These are phyloP conservation scores for Coreoperca whiteheadi DNA, from an alignment of 2,113 vertebrate species.

Conservation along the genomic window DNA sequence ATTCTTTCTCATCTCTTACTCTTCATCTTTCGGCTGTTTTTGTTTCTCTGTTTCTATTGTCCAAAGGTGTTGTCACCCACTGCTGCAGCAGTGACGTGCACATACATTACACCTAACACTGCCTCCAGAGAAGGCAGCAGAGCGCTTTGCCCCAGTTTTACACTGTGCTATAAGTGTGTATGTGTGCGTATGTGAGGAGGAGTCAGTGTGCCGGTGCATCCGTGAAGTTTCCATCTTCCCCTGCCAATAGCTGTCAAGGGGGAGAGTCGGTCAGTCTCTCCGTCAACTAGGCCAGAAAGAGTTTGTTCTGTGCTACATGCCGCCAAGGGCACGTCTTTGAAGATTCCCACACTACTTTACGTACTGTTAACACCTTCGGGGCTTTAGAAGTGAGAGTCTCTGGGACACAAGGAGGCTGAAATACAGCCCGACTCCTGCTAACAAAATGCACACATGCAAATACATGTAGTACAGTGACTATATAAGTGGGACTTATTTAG, in stretches of 20 bases:
- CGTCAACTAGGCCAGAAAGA: constrained; percentile 53
- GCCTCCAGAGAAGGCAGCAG: constrained; percentile 19
- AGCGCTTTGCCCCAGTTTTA: constrained; percentile 12
- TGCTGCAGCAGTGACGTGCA: constrained; percentile 16
- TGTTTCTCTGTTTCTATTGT: not conserved
- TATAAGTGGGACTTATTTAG: too few species aligned
- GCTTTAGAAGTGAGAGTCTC: constrained; percentile 10
- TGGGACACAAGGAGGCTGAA: not conserved
- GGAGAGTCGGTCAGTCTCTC: constrained; percentile 69
- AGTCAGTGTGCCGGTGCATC: not conserved
- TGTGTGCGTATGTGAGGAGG: not conserved
- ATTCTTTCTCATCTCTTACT: constrained; percentile 1
- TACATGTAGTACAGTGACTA: not conserved
- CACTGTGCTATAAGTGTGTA: not conserved
- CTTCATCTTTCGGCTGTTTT: not conserved
- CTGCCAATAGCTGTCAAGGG: constrained; percentile 39
- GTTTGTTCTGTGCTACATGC: constrained; percentile 13
- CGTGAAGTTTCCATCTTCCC: constrained; percentile 24
- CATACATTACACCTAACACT: not conserved
- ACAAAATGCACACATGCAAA: not conserved
- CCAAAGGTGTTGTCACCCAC: constrained; percentile 34
- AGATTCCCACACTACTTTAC: constrained; percentile 20
- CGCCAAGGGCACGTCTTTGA: constrained; percentile 48
- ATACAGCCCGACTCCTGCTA: not conserved
- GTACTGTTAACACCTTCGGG: constrained; percentile 36